These are phyloP conservation scores for Heterohyrax brucei DNA, from an alignment of 2,797 vertebrate species.

Conservation along the genomic window DNA sequence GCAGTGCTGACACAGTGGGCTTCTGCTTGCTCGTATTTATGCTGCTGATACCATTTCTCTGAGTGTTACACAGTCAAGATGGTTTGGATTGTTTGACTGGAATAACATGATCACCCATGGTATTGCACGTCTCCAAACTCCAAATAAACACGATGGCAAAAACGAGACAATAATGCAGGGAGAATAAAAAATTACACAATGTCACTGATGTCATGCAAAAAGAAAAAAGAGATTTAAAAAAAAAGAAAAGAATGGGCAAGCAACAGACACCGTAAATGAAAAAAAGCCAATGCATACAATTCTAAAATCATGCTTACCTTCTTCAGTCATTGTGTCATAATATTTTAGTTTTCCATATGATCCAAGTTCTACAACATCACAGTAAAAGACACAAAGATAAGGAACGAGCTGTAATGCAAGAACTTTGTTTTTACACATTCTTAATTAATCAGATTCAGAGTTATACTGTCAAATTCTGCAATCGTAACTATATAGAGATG, in stretches of 20 bases:
- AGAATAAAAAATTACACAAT: slow-evolving; percentile 88
- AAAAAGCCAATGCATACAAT: slow-evolving; percentile 89
- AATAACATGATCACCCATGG: slow-evolving; percentile 81
- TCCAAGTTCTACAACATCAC: slow-evolving; percentile 99
- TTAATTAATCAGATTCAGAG: slow-evolving; percentile 90
- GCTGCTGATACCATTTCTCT: slow-evolving; percentile 83
- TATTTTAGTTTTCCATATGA: slow-evolving; percentile 99
- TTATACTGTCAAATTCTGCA: slow-evolving; percentile 86
- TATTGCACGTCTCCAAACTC: slow-evolving; percentile 81
- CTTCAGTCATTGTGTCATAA: slow-evolving; percentile 99
- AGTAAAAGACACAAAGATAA: slow-evolving; percentile 99
- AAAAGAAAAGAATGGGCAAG: slow-evolving; percentile 88
- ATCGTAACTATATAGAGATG: slow-evolving; percentile 85
- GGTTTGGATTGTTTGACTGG: slow-evolving; percentile 75
- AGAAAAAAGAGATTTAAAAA: slow-evolving; percentile 83
- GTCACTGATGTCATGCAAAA: slow-evolving; percentile 94
- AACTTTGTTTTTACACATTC: slow-evolving; percentile 89
- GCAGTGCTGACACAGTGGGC: not conserved
- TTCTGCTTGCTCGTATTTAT: slow-evolving; percentile 10
- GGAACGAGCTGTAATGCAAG: slow-evolving; percentile 95
- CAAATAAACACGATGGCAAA: slow-evolving; percentile 87
- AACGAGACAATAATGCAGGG: slow-evolving; percentile 89
- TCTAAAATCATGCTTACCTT: slow-evolving; percentile 97
- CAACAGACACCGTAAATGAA: slow-evolving; percentile 86
- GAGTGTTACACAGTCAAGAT: slow-evolving; percentile 67